Evolutionary conservation across 2,797 vertebrate genomes (phyloP), one percentile per base, ranked within the genome.

Genomic region (Salmo trutta): DNA sequence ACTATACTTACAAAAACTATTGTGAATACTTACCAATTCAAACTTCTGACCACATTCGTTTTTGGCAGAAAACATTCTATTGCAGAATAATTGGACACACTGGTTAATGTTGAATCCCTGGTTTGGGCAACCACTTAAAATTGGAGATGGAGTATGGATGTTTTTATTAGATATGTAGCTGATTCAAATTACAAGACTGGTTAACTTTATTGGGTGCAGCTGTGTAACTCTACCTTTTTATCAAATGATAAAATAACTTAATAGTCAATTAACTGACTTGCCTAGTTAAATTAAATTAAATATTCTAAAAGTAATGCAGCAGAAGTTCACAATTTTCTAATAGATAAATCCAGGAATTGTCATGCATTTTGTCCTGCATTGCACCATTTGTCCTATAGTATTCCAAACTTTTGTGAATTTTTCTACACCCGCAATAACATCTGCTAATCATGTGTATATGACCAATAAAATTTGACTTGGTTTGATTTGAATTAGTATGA

Each of bases 81-180:
- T 59, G 51, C 70, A 71, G 71, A 77, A 75, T 21, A 16, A 77
- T 84, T 87, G 82, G 86, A 89, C 82, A 71, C 19, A 86, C 78
- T 2, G 71, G 83, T 85, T 88, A 87, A 88, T 75, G 59, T 64
- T 64, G 84, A 67, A 85, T 89, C 56, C 81, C 83, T 41, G 69
- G 87, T 92, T 92, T 91, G 88, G 76, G 91, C 90, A 93, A 93
- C 91, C 91, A 91, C 86, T 91, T 87, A 91, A 89, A 66, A 90
- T 90, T 92, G 92, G 90, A 93, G 83, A 92, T 93, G 88, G 88
- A 91, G 90, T 83, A 76, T 84, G n/a, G 80, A 56, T 79, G 54
- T 79, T 29, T 8, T 76, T 73, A 53, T 7, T 5, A 29, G 17
- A 41, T 10, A 59, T 53, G 27, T 15, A 47, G 17, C 52, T 52